Evolutionary conservation across 2,888 invertebrate species (phyloP), one percentile per base, ranked within the genome.

Genomic region (Conops quadrifasciatus): DNA sequence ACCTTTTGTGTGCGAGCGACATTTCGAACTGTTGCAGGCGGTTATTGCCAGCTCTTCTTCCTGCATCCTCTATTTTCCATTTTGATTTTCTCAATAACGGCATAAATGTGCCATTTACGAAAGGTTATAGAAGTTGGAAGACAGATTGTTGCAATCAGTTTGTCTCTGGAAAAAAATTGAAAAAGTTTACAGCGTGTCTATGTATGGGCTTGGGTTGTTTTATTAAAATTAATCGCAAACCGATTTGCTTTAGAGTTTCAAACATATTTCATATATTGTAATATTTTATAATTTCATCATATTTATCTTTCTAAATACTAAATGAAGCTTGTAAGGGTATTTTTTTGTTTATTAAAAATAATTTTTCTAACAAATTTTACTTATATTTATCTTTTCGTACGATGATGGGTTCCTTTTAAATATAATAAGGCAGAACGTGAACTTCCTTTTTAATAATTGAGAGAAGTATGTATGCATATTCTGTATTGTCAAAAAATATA

Each of bases 391-490:
- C 19, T 21, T 49, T 51, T 65, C 51, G 30, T 71, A 71, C 67
- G 66, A 70, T 64, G 53, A 60, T 51, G 51, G 65, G 63, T 30
- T 68, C 26, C 75, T 78, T 78, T 80, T 80, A 78, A 72, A 78
- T 80, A 80, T 80, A 79, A 77, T 80, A 80, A 80, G 80, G 80
- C 80, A 80, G 78, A 80, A 72, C 64, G 70, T 71, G 70, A 69
- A 73, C 67, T 53, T 21, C 47, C 62, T 24, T 72, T 47, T 70
- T 45, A 67, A 53, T 70, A 43, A 43, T 72, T 43, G 74, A 26
- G 49, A 68, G n/a, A 26, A 68, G 62, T 36, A 49, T 68, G 49
- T 45, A 45, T 62, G 60, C 19, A 62, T 49, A 36, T 30, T 26
- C 71, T 74, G 74, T 79, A 79, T 78, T 78, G 78, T 77, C 79